Conservation (phyloP, 1,140 invertebrate genomes). For the Drosophila lacertosa region DNA sequence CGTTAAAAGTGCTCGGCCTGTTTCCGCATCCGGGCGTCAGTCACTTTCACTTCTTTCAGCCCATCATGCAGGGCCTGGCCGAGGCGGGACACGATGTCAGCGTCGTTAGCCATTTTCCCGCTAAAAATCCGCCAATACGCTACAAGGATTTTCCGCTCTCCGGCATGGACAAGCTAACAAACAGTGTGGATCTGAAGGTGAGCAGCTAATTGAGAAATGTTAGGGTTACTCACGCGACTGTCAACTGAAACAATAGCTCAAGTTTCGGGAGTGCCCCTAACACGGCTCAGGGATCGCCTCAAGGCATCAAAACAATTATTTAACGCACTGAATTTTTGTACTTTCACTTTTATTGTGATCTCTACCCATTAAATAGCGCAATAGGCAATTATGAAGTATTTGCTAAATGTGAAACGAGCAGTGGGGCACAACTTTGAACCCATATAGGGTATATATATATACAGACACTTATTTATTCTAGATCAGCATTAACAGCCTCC, state of each 20-base stretch:
- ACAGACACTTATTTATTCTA: too few relatives aligned
- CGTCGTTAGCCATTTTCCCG: conserved; percentile 88
- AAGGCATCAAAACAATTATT: conserved; percentile 16
- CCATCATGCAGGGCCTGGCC: conserved; percentile 87
- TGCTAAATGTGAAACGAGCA: too few relatives aligned
- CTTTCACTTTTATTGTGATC: conserved; percentile 21
- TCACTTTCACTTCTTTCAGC: conserved; percentile 89
- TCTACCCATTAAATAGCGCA: background rate
- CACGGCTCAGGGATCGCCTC: conserved; percentile 6
- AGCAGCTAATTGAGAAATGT: conserved; percentile 2
- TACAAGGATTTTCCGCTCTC: conserved; percentile 86
- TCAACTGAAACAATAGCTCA: background rate
- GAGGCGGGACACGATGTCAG: conserved; percentile 89
- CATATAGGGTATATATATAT: too few relatives aligned
- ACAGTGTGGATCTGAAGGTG: conserved; percentile 76
- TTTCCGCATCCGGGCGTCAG: conserved; percentile 89
- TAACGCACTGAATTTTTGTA: background rate
- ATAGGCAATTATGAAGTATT: too few relatives aligned
- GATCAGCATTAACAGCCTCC: too few relatives aligned
- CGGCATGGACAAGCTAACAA: conserved; percentile 69
- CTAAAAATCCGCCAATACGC: conserved; percentile 84
- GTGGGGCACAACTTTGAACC: too few relatives aligned
- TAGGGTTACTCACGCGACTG: background rate
- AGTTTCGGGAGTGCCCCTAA: conserved; percentile 5
- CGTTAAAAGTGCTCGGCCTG: conserved; percentile 87